These are phyloP conservation scores for Hemibagrus guttatus DNA, from an alignment of 2,797 vertebrate genomes.

Conservation along the genomic window DNA sequence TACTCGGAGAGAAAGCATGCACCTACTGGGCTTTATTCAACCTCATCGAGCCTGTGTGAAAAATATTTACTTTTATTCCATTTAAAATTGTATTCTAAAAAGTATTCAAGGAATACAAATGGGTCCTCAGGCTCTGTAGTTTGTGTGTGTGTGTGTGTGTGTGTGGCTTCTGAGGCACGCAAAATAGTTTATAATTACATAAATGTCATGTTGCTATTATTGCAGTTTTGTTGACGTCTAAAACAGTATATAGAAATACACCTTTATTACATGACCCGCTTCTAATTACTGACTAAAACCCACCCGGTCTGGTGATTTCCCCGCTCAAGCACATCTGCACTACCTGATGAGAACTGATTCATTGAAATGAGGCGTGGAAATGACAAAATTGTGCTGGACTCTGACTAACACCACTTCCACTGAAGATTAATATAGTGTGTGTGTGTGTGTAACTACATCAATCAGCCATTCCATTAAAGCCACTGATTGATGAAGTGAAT, in stretches of 20 bases:
- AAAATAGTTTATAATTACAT: slow-evolving; percentile 12
- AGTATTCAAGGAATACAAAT: neutral
- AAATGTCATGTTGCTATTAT: slow-evolving; percentile 8
- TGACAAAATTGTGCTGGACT: neutral
- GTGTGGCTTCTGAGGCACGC: neutral
- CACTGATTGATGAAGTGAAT: no score
- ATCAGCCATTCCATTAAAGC: no score
- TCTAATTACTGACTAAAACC: neutral
- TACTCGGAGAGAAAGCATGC: neutral
- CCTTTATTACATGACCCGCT: neutral
- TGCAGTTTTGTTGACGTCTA: neutral
- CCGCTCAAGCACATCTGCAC: neutral
- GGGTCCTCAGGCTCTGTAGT: no score
- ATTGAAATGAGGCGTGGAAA: neutral
- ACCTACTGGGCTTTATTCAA: neutral
- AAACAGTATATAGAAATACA: neutral
- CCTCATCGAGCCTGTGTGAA: neutral
- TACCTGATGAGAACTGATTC: neutral
- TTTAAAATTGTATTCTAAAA: neutral
- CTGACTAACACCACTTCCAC: neutral
- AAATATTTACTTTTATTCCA: neutral
- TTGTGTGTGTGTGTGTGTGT: neutral
- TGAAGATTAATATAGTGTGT: no score
- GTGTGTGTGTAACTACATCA: no score
- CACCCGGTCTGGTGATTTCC: slow-evolving; percentile 8